Conservation (phyloP, 2,888 invertebrate species). For the Erebia epiphron region DNA sequence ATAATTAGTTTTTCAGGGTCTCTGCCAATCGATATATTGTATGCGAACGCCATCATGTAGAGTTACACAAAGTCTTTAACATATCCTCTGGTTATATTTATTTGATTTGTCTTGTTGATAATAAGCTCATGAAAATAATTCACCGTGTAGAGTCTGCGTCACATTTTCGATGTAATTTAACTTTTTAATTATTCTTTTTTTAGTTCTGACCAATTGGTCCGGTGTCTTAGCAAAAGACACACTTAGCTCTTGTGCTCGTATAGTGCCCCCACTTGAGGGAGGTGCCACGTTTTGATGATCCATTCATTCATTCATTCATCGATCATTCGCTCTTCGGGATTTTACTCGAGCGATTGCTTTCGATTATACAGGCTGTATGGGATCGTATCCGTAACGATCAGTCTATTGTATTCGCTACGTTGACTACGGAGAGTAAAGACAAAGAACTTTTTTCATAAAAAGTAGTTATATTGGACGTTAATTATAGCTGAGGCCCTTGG, state of each 20-base stretch:
- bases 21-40: too few relatives aligned
- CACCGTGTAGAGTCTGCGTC: too few relatives aligned
- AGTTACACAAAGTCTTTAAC: too few relatives aligned
- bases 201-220: slow-evolving; percentile 1
- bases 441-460: not conserved
- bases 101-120: too few relatives aligned
- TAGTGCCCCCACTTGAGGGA: not conserved
- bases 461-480: not conserved
- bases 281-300: not conserved
- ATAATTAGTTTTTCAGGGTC: too few relatives aligned
- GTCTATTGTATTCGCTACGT: slow-evolving; percentile 21
- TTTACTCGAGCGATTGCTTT: slow-evolving; percentile 30
- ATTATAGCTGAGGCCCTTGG: too few relatives aligned
- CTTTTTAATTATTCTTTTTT: not conserved
- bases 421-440: not conserved
- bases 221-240: not conserved
- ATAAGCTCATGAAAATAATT: too few relatives aligned
- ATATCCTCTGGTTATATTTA: too few relatives aligned
- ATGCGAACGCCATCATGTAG: too few relatives aligned
- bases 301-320: slow-evolving; percentile 30
- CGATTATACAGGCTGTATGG: slow-evolving; percentile 25
- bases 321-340: slow-evolving; percentile 27
- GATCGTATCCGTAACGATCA: slow-evolving; percentile 28
- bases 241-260: not conserved
- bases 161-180: not conserved